These are phyloP conservation scores for Acropternis orthonyx DNA, from an alignment of 2,797 vertebrate species.

Conservation along the genomic window DNA sequence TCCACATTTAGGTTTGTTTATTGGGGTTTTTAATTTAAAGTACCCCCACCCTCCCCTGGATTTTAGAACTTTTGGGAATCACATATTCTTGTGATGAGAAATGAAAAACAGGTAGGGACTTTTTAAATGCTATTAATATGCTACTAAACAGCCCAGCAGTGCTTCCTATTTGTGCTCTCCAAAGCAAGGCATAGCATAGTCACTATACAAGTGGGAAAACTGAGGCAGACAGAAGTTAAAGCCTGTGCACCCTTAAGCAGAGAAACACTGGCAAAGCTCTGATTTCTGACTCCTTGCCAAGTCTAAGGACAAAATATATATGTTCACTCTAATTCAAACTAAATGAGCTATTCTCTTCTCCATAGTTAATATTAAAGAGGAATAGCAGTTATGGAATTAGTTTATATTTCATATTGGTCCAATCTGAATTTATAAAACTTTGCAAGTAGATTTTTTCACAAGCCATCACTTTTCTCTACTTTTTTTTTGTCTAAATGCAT, in stretches of 20 bases:
- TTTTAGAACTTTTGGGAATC: neutral
- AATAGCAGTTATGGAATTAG: neutral
- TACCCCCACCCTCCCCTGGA: accelerated
- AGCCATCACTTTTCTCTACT: neutral
- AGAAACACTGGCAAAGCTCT: neutral
- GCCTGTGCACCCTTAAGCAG: neutral
- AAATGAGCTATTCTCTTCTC: neutral
- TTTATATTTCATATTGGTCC: neutral
- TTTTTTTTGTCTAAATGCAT: neutral
- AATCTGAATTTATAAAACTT: neutral
- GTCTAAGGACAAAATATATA: neutral
- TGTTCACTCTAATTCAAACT: neutral
- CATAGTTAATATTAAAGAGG: neutral
- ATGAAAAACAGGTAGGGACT: neutral
- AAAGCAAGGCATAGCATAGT: neutral
- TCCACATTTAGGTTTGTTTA: neutral
- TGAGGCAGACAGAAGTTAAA: neutral
- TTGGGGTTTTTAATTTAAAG: neutral
- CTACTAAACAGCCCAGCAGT: neutral
- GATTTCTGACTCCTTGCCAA: neutral
- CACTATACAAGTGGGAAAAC: neutral
- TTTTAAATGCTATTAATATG: neutral
- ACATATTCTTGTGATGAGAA: neutral
- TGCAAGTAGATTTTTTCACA: neutral
- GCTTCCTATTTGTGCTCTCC: neutral